phyloP scores from a whole-genome alignment of 2,113 vertebrate genomes.

The Apaloderma vittatum region DNA sequence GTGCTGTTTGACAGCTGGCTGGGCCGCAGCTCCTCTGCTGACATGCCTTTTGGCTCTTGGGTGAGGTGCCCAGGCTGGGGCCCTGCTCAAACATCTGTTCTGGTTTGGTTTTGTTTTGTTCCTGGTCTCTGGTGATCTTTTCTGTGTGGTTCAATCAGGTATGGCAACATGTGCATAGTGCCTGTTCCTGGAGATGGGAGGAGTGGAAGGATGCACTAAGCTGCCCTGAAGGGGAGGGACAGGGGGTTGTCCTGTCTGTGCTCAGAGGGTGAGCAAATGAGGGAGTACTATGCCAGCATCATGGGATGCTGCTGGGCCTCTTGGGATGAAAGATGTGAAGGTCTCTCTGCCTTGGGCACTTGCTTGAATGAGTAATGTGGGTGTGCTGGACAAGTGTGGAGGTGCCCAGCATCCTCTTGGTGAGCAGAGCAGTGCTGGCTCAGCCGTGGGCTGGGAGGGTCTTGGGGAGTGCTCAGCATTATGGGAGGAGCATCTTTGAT shows the following conservation, averaged over 20 bases:
- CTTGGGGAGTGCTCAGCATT: neutral
- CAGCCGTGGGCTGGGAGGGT: neutral
- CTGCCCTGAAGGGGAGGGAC: neutral
- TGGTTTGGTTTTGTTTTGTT: neutral
- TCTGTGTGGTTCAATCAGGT: neutral
- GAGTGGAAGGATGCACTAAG: slow-evolving; percentile 16
- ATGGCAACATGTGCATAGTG: neutral
- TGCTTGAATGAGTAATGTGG: neutral
- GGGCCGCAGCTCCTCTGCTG: neutral
- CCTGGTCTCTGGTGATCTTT: slow-evolving; percentile 9
- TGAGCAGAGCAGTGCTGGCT: neutral
- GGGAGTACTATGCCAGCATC: neutral
- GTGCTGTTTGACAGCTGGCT: neutral
- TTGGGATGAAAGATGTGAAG: neutral
- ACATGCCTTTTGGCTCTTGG: neutral
- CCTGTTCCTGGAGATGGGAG: neutral
- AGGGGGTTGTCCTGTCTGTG: neutral
- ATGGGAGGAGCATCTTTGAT: neutral
- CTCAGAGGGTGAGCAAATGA: neutral
- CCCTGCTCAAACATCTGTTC: neutral
- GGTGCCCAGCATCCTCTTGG: neutral
- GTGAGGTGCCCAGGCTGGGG: neutral
- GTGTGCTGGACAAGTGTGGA: neutral
- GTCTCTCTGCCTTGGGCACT: neutral
- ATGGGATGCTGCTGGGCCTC: neutral